A percentile compares a stretch with the other conserved stretches of the same genome.
Evolutionary conservation across 2,113 vertebrate genomes (phyloP).

Genomic region (Corythoichthys intestinalis): DNA sequence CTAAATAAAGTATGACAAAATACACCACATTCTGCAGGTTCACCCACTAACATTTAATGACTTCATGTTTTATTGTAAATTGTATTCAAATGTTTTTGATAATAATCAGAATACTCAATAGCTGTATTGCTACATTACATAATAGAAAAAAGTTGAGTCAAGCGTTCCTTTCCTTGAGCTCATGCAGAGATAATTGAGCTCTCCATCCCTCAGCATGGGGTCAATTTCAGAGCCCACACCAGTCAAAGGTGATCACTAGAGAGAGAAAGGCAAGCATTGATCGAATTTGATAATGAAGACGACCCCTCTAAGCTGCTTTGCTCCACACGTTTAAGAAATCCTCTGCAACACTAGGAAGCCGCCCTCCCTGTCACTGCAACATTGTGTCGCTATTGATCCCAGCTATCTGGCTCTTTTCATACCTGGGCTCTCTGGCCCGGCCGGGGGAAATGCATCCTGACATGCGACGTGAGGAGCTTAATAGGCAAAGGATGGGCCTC

Average conservation of each 20-base stretch:
- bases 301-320: conserved; percentile 71
- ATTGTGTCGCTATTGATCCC: conserved; percentile 78
- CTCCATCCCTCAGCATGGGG: conserved; percentile 57
- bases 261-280: conserved; percentile 60
- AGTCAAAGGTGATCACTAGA: conserved; percentile 69
- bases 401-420: conserved; percentile 66
- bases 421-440: conserved; percentile 64
- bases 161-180: conserved; percentile 27
- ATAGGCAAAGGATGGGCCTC: conserved; percentile 72
- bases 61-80: too few relatives aligned
- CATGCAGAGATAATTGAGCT: conserved; percentile 35
- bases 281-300: conserved; percentile 79
- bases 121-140: neutral
- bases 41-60: neutral
- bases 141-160: neutral
- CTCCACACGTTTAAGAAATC: conserved; percentile 70
- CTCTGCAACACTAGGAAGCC: conserved; percentile 61
- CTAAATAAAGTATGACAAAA: too few relatives aligned
- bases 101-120: neutral
- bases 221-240: conserved; percentile 39
- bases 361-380: conserved; percentile 65
- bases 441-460: conserved; percentile 67
- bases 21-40: too few relatives aligned
- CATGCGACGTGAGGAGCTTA: conserved; percentile 66
- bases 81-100: too few relatives aligned